These are phyloP conservation scores for Pseudolycoriella hygida DNA, from an alignment of 2,888 invertebrate genomes.

Conservation along the genomic window DNA sequence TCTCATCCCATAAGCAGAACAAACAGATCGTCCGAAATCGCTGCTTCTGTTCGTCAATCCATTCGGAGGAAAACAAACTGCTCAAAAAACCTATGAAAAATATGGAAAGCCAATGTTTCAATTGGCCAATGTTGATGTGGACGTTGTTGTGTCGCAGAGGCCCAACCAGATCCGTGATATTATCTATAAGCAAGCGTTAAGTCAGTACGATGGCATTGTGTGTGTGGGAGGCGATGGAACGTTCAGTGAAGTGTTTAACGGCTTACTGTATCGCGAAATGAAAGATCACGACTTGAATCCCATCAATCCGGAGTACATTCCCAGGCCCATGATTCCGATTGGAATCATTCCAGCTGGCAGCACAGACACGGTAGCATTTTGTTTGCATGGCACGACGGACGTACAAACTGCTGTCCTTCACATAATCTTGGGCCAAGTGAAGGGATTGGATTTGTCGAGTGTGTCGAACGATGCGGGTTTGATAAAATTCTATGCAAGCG, in stretches of 20 bases:
- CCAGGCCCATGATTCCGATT: slow-evolving; percentile 29
- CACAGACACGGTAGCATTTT: slow-evolving; percentile 63
- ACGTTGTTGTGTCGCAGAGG: slow-evolving; percentile 49
- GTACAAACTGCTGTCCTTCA: slow-evolving; percentile 64
- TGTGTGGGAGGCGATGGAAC: slow-evolving; percentile 81
- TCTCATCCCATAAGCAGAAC: slow-evolving; percentile 11
- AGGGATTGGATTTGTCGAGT: slow-evolving; percentile 59
- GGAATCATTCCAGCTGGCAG: slow-evolving; percentile 51
- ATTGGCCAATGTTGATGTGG: slow-evolving; percentile 45
- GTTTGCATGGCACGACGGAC: slow-evolving; percentile 63
- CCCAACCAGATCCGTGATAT: slow-evolving; percentile 61
- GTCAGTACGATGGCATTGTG: slow-evolving; percentile 47
- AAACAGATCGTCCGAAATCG: slow-evolving; percentile 40
- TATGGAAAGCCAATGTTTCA: slow-evolving; percentile 47
- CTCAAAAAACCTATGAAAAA: slow-evolving; percentile 52
- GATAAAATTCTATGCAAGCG: slow-evolving; percentile 52
- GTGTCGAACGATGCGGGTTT: slow-evolving; percentile 42
- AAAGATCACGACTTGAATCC: background rate
- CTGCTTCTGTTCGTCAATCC: slow-evolving; percentile 71
- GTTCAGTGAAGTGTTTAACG: slow-evolving; percentile 63
- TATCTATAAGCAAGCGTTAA: slow-evolving; percentile 36
- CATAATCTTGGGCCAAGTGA: slow-evolving; percentile 56
- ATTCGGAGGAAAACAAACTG: slow-evolving; percentile 60
- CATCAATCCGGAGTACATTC: slow-evolving; percentile 20
- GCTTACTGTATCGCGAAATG: slow-evolving; percentile 39